Percentiles rank a stretch among this genome's conserved stretches.
Evolutionary conservation across 2,113 vertebrate genomes (phyloP).

Genomic region (Myrmecophaga tridactyla): DNA sequence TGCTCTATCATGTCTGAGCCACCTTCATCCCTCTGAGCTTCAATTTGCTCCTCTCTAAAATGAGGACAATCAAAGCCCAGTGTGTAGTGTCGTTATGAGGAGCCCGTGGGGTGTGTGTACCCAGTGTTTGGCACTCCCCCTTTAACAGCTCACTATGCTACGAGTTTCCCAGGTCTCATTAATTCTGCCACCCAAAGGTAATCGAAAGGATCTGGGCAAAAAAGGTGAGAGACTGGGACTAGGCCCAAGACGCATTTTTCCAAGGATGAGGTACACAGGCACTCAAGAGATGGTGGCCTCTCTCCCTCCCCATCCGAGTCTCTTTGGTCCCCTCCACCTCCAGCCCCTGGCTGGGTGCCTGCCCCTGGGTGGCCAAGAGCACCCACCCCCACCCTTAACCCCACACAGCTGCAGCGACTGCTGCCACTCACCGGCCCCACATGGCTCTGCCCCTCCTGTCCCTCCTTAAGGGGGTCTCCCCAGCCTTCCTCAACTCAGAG

Average conservation of each 20-base stretch:
- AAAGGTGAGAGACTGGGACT: not conserved
- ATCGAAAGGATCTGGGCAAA: not conserved
- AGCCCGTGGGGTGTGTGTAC: not conserved
- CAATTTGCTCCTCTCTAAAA: not conserved
- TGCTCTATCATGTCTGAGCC: not conserved
- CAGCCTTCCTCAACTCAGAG: not conserved
- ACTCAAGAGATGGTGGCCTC: not conserved
- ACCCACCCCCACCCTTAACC: too few relatives aligned
- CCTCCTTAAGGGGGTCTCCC: not conserved
- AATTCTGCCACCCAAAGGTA: not conserved
- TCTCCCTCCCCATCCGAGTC: not conserved
- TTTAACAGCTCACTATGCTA: not conserved
- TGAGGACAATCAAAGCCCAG: not conserved
- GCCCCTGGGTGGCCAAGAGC: not conserved
- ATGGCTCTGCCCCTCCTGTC: not conserved
- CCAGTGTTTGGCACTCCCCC: too few relatives aligned
- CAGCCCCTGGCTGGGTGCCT: not conserved
- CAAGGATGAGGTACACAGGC: not conserved
- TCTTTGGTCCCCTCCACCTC: accelerated
- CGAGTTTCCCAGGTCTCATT: not conserved
- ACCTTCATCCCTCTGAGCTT: not conserved
- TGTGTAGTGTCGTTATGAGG: not conserved
- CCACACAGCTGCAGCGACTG: slow-evolving; percentile 48
- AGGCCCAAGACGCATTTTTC: not conserved
- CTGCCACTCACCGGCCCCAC: slow-evolving; percentile 80